Evolutionary conservation across 2,797 vertebrate species (phyloP).

Genomic region (Bradypodion ventrale): DNA sequence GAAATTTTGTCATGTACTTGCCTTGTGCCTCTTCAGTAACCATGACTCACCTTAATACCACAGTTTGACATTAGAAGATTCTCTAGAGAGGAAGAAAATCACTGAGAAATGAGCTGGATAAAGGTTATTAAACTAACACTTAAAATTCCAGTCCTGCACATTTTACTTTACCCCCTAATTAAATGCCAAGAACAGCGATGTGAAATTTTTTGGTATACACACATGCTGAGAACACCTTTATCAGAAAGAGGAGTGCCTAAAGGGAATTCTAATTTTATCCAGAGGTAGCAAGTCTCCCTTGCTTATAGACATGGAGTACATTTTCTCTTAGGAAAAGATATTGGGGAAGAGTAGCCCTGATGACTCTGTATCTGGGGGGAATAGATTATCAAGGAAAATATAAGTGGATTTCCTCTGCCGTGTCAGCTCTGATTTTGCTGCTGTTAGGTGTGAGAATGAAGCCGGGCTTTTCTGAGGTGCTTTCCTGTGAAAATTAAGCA

Average conservation of each 20-base stretch:
- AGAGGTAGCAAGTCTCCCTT: neutral
- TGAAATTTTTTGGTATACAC: conserved; percentile 53
- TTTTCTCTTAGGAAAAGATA: neutral
- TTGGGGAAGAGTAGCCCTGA: rapidly evolving
- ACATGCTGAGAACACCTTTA: conserved; percentile 43
- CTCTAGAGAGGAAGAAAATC: conserved; percentile 75
- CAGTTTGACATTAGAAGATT: conserved; percentile 76
- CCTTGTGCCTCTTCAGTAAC: conserved; percentile 66
- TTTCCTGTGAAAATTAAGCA: neutral
- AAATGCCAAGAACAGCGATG: conserved; percentile 67
- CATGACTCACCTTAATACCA: conserved; percentile 72
- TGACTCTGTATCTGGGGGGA: neutral
- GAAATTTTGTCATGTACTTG: conserved; percentile 71
- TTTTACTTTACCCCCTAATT: conserved; percentile 76
- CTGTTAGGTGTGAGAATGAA: neutral
- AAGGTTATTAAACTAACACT: conserved; percentile 78
- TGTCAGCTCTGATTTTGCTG: neutral
- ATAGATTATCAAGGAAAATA: neutral
- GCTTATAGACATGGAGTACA: conserved; percentile 6
- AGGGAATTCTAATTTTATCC: conserved; percentile 44
- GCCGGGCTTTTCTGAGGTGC: neutral
- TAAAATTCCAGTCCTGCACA: conserved; percentile 74
- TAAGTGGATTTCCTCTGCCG: neutral
- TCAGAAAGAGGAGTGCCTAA: conserved; percentile 23
- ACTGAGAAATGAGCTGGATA: conserved; percentile 76